phyloP scores from a whole-genome alignment of 2,113 vertebrate species.

The Ahaetulla prasina region DNA sequence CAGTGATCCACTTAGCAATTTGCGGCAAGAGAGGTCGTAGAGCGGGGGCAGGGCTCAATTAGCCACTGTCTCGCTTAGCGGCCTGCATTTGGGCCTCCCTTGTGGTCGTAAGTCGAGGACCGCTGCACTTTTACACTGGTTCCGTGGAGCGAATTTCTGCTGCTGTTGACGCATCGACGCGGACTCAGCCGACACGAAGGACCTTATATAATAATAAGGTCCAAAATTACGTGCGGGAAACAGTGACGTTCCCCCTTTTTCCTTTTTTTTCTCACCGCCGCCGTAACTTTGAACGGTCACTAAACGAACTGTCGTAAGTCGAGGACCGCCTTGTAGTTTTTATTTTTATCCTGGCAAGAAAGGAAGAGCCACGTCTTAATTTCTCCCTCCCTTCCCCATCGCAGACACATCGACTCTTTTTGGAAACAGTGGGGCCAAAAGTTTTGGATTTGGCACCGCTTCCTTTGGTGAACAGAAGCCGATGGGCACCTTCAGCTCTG shows the following conservation, averaged over 20 bases:
- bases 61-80: no score
- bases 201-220: no score
- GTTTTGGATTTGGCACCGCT: constrained; percentile 77
- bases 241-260: no score
- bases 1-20: no score
- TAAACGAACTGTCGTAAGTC: background rate
- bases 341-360: background rate
- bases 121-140: background rate
- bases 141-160: background rate
- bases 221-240: no score
- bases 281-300: background rate
- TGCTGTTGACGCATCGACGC: no score
- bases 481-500: constrained; percentile 84
- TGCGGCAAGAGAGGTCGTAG: no score
- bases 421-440: constrained; percentile 86
- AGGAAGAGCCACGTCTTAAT: background rate
- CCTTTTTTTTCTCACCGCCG: no score
- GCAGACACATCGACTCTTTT: constrained; percentile 82
- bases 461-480: constrained; percentile 91
- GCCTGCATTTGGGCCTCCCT: no score
- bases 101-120: no score
- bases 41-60: no score
- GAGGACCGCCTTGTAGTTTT: background rate
- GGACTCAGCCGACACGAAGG: no score
- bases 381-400: constrained; percentile 5